These are phyloP conservation scores for Peucedramus taeniatus DNA, from an alignment of 2,113 vertebrate genomes.

Conservation along the genomic window DNA sequence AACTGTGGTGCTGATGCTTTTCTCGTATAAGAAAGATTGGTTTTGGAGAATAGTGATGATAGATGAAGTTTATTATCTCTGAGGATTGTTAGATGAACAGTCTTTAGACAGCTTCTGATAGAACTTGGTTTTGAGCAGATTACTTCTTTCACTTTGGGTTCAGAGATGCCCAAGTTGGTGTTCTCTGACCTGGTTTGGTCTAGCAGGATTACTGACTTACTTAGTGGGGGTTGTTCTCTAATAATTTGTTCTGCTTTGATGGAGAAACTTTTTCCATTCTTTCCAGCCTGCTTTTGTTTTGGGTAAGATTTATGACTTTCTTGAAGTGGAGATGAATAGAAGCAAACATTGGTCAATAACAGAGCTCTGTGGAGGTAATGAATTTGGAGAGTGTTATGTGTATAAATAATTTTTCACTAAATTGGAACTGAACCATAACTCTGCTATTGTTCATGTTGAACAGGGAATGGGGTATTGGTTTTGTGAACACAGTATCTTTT, in stretches of 20 bases:
- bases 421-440: not conserved
- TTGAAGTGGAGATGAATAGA: not conserved
- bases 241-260: not conserved
- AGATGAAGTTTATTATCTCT: not conserved
- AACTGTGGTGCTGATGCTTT: not conserved
- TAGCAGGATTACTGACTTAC: not conserved
- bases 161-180: not conserved
- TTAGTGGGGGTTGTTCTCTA: not conserved
- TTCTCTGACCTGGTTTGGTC: not conserved
- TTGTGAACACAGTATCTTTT: not conserved
- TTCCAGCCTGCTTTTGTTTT: not conserved
- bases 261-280: not conserved
- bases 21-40: not conserved
- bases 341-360: not conserved
- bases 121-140: not conserved
- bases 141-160: not conserved
- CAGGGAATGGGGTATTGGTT: not conserved
- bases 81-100: not conserved
- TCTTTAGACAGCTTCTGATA: not conserved
- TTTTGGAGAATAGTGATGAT: not conserved
- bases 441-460: not conserved
- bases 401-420: not conserved
- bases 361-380: not conserved
- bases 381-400: not conserved
- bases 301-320: not conserved